Conservation (phyloP, 1,140 invertebrate genomes). For the Eriocheir sinensis region DNA sequence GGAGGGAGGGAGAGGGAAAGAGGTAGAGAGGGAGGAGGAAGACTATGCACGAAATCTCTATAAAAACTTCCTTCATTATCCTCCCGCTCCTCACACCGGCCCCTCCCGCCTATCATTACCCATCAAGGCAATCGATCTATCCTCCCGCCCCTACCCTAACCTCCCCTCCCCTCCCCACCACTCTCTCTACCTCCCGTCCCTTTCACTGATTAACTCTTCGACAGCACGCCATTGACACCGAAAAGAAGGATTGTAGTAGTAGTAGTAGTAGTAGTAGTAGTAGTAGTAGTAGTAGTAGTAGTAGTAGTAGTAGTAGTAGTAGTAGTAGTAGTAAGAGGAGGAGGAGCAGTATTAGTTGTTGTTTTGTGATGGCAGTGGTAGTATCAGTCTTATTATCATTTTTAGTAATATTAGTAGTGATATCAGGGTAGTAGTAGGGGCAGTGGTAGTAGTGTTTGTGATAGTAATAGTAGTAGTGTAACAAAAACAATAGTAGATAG, state of each 20-base stretch:
- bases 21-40: background rate
- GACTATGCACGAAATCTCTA: constrained; percentile 13
- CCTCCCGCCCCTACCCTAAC: background rate
- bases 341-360: no score
- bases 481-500: background rate
- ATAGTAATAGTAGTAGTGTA: background rate
- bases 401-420: no score
- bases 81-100: background rate
- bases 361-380: no score
- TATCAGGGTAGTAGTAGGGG: background rate
- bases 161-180: background rate
- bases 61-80: constrained; percentile 18
- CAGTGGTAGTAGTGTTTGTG: background rate
- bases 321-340: no score
- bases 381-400: no score
- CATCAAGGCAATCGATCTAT: background rate
- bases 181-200: constrained; percentile 23
- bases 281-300: background rate
- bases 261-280: no score
- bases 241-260: background rate
- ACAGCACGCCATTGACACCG: background rate
- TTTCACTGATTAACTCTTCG: constrained; percentile 28
- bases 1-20: constrained; percentile 5
- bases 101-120: background rate
- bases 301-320: background rate